Percentiles rank a stretch among this genome's conserved stretches.
Evolutionary conservation across 2,888 invertebrate genomes (phyloP).

Genomic region (Linnaemya vulpina): DNA sequence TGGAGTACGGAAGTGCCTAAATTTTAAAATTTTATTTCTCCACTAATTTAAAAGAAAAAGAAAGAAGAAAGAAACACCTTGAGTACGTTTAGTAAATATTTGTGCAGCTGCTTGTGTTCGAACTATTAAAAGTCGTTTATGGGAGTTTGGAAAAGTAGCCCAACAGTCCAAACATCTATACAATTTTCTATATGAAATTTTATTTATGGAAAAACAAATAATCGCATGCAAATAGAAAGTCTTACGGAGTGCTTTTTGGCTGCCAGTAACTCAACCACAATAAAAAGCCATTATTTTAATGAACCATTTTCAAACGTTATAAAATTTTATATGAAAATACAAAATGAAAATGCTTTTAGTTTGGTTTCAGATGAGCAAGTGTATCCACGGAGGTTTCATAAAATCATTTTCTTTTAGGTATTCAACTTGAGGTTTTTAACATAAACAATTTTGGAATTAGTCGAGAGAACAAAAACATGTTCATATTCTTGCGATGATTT

Average conservation of each 20-base stretch:
- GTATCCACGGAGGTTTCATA: neutral
- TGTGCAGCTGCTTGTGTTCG: constrained; percentile 4
- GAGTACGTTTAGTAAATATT: constrained; percentile 28
- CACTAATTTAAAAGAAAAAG: constrained; percentile 54
- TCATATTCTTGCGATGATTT: too few relatives aligned
- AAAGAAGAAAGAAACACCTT: too few relatives aligned
- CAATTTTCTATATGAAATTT: neutral
- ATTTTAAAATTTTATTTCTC: constrained; percentile 51
- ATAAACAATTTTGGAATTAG: too few relatives aligned
- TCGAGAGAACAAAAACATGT: too few relatives aligned
- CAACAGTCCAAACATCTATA: constrained; percentile 20
- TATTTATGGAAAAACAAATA: neutral
- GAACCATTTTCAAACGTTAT: constrained; percentile 48
- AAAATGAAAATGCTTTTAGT: constrained; percentile 25
- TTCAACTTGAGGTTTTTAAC: neutral
- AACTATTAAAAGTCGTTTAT: neutral
- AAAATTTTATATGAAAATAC: constrained; percentile 44
- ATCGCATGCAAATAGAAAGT: constrained; percentile 43
- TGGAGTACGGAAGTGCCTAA: constrained; percentile 52
- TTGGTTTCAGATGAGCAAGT: constrained; percentile 4
- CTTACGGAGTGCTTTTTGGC: neutral
- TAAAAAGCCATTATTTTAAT: constrained; percentile 49
- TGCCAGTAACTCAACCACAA: constrained; percentile 44
- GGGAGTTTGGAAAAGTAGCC: neutral
- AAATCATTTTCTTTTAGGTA: neutral